Percentiles rank a stretch among this genome's conserved stretches.
These are phyloP conservation scores for Pachyrhynchus sulphureomaculatus DNA, from an alignment of 1,140 invertebrate genomes.

Conservation along the genomic window DNA sequence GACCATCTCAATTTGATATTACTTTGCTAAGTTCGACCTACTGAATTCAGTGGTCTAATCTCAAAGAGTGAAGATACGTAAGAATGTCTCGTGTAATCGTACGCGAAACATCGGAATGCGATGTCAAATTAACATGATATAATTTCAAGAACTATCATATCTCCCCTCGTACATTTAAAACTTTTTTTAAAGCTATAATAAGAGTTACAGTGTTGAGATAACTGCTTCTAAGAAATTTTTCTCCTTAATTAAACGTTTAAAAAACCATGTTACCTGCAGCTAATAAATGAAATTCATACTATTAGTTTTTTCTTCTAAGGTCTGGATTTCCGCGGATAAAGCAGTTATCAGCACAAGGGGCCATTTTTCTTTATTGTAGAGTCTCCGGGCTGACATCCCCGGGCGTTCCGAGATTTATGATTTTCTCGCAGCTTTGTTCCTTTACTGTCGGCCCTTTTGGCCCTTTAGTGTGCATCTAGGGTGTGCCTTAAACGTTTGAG, in stretches of 20 bases:
- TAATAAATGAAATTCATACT: constrained; percentile 14
- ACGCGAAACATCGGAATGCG: too few relatives aligned
- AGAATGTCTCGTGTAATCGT: too few relatives aligned
- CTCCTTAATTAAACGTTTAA: constrained; percentile 18
- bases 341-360: constrained; percentile 33
- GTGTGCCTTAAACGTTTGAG: constrained; percentile 13
- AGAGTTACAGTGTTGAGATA: too few relatives aligned
- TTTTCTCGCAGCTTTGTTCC: constrained; percentile 36
- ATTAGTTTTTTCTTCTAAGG: constrained; percentile 31
- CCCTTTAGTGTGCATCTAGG: constrained; percentile 21
- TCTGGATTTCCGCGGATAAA: constrained; percentile 32
- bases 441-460: constrained; percentile 33
- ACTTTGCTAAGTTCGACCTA: too few relatives aligned
- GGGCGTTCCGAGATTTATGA: constrained; percentile 34
- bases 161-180: too few relatives aligned
- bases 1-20: too few relatives aligned
- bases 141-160: too few relatives aligned
- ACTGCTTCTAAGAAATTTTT: too few relatives aligned
- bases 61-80: too few relatives aligned
- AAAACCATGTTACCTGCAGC: constrained; percentile 11
- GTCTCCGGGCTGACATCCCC: constrained; percentile 29
- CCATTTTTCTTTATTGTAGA: constrained; percentile 34
- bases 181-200: too few relatives aligned
- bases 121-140: too few relatives aligned
- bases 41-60: too few relatives aligned